A percentile compares a stretch with the other conserved stretches of the same genome.
Evolutionary conservation across 92 coral and sea anemone species (phyloP).

Genomic region (Hydrozoanthus gracilis): DNA sequence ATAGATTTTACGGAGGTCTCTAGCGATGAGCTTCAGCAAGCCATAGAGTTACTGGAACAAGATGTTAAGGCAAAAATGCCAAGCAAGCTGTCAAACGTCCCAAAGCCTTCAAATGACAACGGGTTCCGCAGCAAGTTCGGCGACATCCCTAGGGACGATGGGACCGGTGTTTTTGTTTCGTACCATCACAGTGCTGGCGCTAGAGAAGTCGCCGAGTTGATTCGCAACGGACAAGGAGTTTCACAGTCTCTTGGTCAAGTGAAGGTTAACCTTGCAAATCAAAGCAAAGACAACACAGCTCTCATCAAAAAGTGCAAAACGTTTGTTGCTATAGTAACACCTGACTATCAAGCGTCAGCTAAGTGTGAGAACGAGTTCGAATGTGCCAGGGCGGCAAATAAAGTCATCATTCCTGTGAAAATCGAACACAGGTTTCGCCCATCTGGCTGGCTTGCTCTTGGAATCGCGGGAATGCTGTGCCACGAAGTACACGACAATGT

Average conservation of each 20-base stretch:
- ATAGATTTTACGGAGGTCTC: conserved; percentile 30
- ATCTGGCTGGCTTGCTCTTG: conserved; percentile 34
- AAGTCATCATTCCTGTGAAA: conserved; percentile 50
- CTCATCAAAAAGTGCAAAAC: conserved; percentile 20
- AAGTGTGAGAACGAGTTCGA: conserved; percentile 73
- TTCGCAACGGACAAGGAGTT: conserved; percentile 26
- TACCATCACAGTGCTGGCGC: conserved; percentile 36
- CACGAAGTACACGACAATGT: conserved; percentile 33
- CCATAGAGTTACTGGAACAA: conserved; percentile 4
- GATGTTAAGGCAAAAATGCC: conserved; percentile 31
- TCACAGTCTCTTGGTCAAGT: conserved; percentile 21
- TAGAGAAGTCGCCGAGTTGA: conserved; percentile 23
- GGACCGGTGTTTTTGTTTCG: conserved; percentile 24
- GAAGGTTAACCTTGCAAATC: conserved; percentile 26
- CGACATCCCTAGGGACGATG: neutral
- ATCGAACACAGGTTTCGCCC: conserved; percentile 37
- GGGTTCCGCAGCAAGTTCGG: conserved; percentile 37
- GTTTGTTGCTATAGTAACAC: conserved; percentile 66
- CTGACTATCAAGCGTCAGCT: conserved; percentile 62
- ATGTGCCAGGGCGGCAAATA: conserved; percentile 65
- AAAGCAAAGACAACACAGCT: conserved; percentile 25
- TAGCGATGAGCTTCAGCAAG: conserved; percentile 18
- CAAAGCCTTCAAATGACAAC: conserved; percentile 17
- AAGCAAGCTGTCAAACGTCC: neutral
- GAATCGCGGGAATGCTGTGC: conserved; percentile 33